Conservation (phyloP, 2,797 vertebrate species). For the Sylvia borin region DNA sequence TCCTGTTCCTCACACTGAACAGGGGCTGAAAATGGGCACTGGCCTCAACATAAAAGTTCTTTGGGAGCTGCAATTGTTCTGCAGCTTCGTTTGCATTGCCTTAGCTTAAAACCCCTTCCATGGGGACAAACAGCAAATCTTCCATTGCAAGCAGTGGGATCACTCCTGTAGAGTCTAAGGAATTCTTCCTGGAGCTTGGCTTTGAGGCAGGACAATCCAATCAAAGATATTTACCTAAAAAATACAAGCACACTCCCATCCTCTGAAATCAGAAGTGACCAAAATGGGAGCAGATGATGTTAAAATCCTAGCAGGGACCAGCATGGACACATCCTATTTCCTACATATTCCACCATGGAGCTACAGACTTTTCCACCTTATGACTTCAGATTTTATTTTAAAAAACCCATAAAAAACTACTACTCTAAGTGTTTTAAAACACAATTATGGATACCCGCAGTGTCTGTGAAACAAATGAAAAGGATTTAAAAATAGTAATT, state of each 20-base stretch:
- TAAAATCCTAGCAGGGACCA: background rate
- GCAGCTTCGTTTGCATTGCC: background rate
- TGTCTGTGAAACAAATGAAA: slow-evolving; percentile 12
- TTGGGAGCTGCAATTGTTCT: background rate
- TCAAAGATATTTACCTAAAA: background rate
- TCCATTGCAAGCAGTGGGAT: background rate
- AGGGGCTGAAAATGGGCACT: background rate
- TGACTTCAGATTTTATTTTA: background rate
- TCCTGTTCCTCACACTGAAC: background rate
- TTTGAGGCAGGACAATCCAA: background rate
- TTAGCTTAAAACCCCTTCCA: background rate
- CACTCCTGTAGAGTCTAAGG: background rate
- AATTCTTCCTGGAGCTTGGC: background rate
- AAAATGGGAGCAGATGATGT: background rate
- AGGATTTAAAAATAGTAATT: slow-evolving; percentile 3
- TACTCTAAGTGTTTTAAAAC: background rate
- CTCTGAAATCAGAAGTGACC: background rate
- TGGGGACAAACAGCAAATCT: background rate
- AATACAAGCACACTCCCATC: background rate
- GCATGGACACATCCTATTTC: background rate
- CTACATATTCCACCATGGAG: background rate
- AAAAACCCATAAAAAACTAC: background rate
- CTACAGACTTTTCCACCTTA: background rate
- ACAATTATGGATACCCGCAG: background rate
- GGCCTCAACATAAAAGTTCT: background rate